Evolutionary conservation across 2,888 invertebrate species (phyloP), one percentile per base, ranked within the genome.

Genomic region (Dusona sp.): DNA sequence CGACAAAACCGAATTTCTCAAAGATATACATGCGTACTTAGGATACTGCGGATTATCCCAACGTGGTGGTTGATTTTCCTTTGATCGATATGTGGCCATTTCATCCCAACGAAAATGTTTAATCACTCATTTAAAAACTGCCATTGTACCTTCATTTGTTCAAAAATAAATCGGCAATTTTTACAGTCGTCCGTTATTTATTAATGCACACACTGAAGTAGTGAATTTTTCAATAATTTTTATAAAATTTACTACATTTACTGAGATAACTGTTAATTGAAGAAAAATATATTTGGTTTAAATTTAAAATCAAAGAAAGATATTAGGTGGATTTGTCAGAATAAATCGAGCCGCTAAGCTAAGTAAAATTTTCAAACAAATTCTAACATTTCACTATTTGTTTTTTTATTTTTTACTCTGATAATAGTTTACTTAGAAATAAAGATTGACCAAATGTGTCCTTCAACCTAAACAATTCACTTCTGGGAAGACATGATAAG

Each of bases 1-100:
- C 68, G 80, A 70, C 79, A 75, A 48, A 61, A 74, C 75, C 29
- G 11, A 42, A 33, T 51, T 36, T 70, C 67, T 38, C 25, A 22
- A 61, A 19, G 61, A 38, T 45, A 42, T 38, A 19, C n/a, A n/a
- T 38, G 38, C n/a, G 67, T 67, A 19, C 65, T 19, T 65, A 8
- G 42, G 42, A 48, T 19, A 42, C 48, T 19, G 25, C 13, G 25
- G 4, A 25, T 48, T 19, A 45, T 70, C 48, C 22, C 29, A 16
- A 70, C n/a, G 25, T 57, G 25, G 25, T 2, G 9, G 13, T 54
- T 25, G 25, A 3, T 25, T 57, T 48, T 8, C 48, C 25, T 25
- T 16, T 2, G 0, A 70, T 45, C 45, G 42, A 29, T 45, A 29
- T 29, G 4, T 25, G 45, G 70, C 16, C 9, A 68, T 13, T 22